Evolutionary conservation across 2,113 vertebrate species (phyloP).

Genomic region (Pedionomus torquatus): DNA sequence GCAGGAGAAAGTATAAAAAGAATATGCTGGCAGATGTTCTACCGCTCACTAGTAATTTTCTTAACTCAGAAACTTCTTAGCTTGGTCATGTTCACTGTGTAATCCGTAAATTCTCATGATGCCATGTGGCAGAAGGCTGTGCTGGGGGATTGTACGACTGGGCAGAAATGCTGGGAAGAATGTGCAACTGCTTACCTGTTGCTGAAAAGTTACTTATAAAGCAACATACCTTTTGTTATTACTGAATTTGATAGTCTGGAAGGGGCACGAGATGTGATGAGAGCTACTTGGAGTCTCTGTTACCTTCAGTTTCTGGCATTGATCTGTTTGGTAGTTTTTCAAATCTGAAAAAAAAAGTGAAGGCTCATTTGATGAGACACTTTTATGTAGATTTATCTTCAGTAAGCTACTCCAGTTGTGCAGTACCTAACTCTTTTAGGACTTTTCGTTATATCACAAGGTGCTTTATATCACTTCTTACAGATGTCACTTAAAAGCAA

Average conservation of each 20-base stretch:
- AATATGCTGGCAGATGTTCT: neutral
- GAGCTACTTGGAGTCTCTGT: neutral
- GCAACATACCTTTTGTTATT: neutral
- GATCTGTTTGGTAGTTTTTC: neutral
- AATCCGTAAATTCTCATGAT: neutral
- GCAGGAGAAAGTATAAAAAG: neutral
- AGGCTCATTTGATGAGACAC: neutral
- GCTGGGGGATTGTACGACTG: neutral
- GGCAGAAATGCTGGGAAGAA: neutral
- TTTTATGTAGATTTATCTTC: neutral
- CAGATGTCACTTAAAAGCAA: neutral
- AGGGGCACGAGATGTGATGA: neutral
- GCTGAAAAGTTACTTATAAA: neutral
- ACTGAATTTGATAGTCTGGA: neutral
- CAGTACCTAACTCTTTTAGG: neutral
- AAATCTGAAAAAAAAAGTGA: neutral
- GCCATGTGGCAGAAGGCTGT: neutral
- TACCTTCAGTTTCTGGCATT: neutral
- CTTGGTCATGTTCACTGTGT: fast-evolving
- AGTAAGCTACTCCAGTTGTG: neutral
- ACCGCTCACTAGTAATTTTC: neutral
- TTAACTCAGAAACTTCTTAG: neutral
- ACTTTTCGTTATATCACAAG: fast-evolving
- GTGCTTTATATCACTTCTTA: neutral
- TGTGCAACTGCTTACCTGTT: neutral